Conservation (phyloP, 2,113 vertebrate genomes). For the Sitta europaea region DNA sequence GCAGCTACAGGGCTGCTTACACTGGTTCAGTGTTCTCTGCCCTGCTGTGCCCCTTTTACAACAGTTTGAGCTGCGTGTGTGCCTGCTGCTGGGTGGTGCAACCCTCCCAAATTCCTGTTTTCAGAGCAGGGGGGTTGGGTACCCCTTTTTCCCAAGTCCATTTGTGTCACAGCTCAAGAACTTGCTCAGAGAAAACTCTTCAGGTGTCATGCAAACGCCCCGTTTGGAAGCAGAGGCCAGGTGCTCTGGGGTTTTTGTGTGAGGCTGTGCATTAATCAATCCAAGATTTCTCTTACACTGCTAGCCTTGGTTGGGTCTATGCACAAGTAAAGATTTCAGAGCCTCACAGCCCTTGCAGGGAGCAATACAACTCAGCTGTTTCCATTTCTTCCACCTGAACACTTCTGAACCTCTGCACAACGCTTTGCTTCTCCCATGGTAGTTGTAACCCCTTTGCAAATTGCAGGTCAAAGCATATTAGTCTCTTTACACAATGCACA, state of each 20-base stretch:
- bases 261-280: not conserved
- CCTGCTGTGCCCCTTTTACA: not conserved
- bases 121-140: not conserved
- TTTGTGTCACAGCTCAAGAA: not conserved
- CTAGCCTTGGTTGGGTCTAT: not conserved
- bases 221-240: not conserved
- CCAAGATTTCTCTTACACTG: not conserved
- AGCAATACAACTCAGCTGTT: slow-evolving; percentile 14
- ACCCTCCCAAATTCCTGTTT: not conserved
- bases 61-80: not conserved
- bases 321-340: slow-evolving; percentile 13
- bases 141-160: accelerated
- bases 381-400: slow-evolving; percentile 37
- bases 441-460: slow-evolving; percentile 63
- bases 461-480: slow-evolving; percentile 62
- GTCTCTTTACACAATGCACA: slow-evolving; percentile 59
- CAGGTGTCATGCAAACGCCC: accelerated
- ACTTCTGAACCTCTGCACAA: not conserved
- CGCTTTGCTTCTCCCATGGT: slow-evolving; percentile 35
- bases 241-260: not conserved
- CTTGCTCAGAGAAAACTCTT: not conserved
- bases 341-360: not conserved
- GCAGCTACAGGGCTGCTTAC: not conserved
- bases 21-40: accelerated
- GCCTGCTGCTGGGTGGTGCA: accelerated